Percentiles rank a stretch among this genome's conserved stretches.
phyloP scores from a whole-genome alignment of 1,140 invertebrate genomes.

The Neodiprion lecontei region DNA sequence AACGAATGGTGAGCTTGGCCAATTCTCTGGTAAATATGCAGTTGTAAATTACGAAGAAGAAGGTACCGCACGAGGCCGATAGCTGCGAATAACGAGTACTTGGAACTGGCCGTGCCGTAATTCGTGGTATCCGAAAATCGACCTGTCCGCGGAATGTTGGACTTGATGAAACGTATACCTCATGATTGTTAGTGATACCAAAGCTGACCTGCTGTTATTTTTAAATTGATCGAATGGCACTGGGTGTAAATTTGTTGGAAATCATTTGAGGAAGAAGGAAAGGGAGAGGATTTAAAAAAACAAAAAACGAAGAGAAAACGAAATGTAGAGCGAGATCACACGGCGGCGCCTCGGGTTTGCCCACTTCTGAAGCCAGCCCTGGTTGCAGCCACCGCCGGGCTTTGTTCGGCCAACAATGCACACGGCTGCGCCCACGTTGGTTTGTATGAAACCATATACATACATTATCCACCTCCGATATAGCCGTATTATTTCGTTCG shows the following conservation, averaged over 20 bases:
- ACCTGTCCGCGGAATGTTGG: background rate
- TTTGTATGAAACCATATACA: constrained; percentile 45
- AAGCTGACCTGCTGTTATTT: background rate
- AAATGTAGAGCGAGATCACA: constrained; percentile 31
- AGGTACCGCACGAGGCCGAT: no score
- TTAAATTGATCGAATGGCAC: background rate
- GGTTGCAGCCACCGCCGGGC: constrained; percentile 33
- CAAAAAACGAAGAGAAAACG: constrained; percentile 8
- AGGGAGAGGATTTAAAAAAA: no score
- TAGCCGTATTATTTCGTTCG: constrained; percentile 48
- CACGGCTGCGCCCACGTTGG: constrained; percentile 36
- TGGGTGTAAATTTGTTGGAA: background rate
- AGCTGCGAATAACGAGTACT: no score
- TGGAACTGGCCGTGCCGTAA: background rate
- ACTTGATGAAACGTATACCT: no score
- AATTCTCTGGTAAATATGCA: no score
- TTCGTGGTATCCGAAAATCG: background rate
- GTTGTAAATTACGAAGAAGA: no score
- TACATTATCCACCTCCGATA: constrained; percentile 47
- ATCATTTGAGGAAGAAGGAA: background rate
- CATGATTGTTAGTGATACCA: no score
- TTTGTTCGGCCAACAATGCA: constrained; percentile 52
- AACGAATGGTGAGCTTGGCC: no score
- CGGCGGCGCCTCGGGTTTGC: constrained; percentile 26
- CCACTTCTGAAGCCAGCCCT: constrained; percentile 14